Percentiles rank a stretch among this genome's conserved stretches.
Evolutionary conservation across 2,113 vertebrate genomes (phyloP).

Genomic region (Paradisaea rubra): DNA sequence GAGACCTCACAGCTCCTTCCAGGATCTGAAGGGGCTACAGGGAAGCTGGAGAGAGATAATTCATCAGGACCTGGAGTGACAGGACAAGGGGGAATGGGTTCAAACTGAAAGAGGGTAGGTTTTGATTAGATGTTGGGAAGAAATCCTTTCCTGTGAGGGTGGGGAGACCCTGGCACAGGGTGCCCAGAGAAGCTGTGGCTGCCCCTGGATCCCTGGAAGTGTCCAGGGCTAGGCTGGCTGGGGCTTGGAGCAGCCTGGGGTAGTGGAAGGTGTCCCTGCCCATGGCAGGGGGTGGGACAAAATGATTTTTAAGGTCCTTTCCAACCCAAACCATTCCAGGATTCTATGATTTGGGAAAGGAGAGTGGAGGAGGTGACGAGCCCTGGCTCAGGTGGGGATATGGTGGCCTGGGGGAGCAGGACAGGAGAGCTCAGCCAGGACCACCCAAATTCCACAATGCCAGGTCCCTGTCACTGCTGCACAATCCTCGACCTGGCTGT

Average conservation of each 20-base stretch:
- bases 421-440: background rate
- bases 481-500: accelerated
- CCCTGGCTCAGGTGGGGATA: background rate
- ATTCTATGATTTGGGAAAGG: background rate
- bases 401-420: background rate
- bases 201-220: background rate
- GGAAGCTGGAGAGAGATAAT: background rate
- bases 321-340: background rate
- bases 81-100: background rate
- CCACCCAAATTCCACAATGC: background rate
- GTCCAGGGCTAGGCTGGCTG: accelerated
- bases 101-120: background rate
- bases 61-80: background rate
- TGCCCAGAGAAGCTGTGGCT: background rate
- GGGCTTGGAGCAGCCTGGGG: background rate
- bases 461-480: background rate
- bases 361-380: accelerated
- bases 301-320: background rate
- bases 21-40: background rate
- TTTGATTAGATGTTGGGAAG: background rate
- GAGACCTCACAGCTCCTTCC: background rate
- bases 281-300: background rate
- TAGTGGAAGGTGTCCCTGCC: accelerated
- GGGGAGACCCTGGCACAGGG: background rate
- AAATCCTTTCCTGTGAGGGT: background rate